A percentile compares a stretch with the other conserved stretches of the same genome.
Evolutionary conservation across 2,888 invertebrate genomes (phyloP).

Genomic region (Pollenia labialis): DNA sequence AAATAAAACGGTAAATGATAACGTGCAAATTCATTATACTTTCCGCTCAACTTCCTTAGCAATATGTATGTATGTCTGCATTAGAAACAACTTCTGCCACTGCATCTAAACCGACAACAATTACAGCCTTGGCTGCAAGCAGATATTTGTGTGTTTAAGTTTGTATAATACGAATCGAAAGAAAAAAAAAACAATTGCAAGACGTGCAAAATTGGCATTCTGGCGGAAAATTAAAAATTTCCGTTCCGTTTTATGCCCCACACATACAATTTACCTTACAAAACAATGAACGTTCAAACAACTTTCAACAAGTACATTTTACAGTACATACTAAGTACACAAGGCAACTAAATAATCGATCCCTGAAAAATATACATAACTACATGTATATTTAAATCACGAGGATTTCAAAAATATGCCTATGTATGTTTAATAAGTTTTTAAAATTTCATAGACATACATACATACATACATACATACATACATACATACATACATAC

Average conservation of each 20-base stretch:
- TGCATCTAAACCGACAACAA: not conserved
- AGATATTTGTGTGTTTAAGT: not conserved
- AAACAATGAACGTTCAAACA: too few relatives aligned
- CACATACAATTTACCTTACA: not conserved
- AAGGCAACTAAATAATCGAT: too few relatives aligned
- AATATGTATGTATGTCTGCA: constrained; percentile 20
- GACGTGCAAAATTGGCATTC: constrained; percentile 42
- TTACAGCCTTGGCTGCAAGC: not conserved
- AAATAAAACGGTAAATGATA: constrained; percentile 41
- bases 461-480: too few relatives aligned
- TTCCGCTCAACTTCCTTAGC: constrained; percentile 51
- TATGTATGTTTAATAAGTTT: too few relatives aligned
- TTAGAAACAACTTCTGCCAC: not conserved
- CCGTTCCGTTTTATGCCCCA: constrained; percentile 29
- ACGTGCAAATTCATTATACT: constrained; percentile 60
- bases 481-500: too few relatives aligned
- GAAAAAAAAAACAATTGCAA: not conserved
- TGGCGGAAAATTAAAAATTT: constrained; percentile 36
- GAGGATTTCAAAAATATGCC: too few relatives aligned
- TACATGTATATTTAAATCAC: too few relatives aligned
- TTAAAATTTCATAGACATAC: too few relatives aligned
- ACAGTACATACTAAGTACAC: too few relatives aligned
- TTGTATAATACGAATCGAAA: not conserved
- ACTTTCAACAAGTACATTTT: too few relatives aligned
- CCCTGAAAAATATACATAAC: too few relatives aligned